Base-by-base conservation (phyloP, 1,140 invertebrate genomes). In the Samia ricini region DNA sequence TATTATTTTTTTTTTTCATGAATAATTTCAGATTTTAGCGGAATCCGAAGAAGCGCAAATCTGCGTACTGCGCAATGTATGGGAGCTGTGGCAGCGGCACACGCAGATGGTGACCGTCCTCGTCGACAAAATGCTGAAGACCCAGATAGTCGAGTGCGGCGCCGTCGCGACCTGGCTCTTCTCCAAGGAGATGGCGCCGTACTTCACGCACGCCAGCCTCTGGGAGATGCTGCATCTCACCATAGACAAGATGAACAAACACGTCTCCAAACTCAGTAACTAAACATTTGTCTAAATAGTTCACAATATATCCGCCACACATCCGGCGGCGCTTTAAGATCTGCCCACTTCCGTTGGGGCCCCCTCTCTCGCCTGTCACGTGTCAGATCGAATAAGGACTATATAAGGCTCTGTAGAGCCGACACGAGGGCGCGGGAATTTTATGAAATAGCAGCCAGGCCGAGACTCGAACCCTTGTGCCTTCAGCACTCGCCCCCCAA, bases 121-220 rank as follows among this genome's bases (percentile, higher is more conserved):
- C 0, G 95, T 98, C 4, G 98, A 99, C 87, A 99, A 99, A 91
- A 94, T 99, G 91, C 91, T 99, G 3, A 99, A 99, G 91, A 99
- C 98, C 36, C 97, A 99, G 84, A 97, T 99, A 51, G 95, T 99
- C 15, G 97, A 99, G 79, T 99, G 98, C 81, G 97, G 97, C 63
- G 96, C 98, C 8, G 98, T 99, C 10, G 98, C 98, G 23, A 99
- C 98, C 74, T 99, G 98, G 99, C 95, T 99, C 60, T 99, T 99
- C 91, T 98, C 97, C 3, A 97, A 97, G 91, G 97, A 99, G 83
- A 99, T 99, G 97, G 93, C 93, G 21, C 87, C 93, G 7, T 97
- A 98, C 85, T 99, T 99, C 84, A 98, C 97, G 0, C 98, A 97
- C 94, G 94, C 96, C 73, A 99, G 98, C 81, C 93, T 99, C n/a